Evolutionary conservation across 2,797 vertebrate genomes (phyloP).

Genomic region (Cossypha polioptera): DNA sequence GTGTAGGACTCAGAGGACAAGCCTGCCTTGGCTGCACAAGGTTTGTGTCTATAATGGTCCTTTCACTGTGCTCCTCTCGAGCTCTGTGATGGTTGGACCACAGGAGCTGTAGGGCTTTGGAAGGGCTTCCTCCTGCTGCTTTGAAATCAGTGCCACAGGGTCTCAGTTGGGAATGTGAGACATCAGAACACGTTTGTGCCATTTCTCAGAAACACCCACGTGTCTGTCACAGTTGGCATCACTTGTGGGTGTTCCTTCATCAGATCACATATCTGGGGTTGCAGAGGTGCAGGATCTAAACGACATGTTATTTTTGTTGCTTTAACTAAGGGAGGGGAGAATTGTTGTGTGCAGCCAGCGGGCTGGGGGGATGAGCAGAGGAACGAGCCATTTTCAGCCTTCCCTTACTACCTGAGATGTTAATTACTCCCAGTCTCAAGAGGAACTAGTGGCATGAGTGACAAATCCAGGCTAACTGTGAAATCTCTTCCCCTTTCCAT

Average conservation of each 20-base stretch:
- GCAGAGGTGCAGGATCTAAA: not conserved
- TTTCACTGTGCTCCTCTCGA: rapidly evolving
- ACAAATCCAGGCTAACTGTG: not conserved
- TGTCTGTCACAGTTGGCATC: not conserved
- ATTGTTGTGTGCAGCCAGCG: not conserved
- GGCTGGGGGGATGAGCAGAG: not conserved
- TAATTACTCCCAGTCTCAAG: not conserved
- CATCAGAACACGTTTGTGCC: not conserved
- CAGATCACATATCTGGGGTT: rapidly evolving
- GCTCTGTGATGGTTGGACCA: rapidly evolving
- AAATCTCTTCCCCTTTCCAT: not conserved
- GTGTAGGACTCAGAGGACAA: rapidly evolving
- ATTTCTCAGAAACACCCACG: not conserved
- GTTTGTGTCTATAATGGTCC: rapidly evolving
- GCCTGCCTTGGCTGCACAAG: not conserved
- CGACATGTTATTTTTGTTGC: not conserved
- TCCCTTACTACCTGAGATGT: not conserved
- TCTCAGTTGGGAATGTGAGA: not conserved
- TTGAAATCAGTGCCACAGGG: not conserved
- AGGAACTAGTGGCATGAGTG: not conserved
- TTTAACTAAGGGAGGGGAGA: not conserved
- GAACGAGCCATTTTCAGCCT: not conserved
- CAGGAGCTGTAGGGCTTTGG: not conserved
- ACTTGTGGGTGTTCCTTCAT: not conserved
- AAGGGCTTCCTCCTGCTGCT: not conserved